Percentiles rank a stretch among this genome's conserved stretches.
Evolutionary conservation across 2,797 vertebrate species (phyloP).

Genomic region (Sus cebifrons): DNA sequence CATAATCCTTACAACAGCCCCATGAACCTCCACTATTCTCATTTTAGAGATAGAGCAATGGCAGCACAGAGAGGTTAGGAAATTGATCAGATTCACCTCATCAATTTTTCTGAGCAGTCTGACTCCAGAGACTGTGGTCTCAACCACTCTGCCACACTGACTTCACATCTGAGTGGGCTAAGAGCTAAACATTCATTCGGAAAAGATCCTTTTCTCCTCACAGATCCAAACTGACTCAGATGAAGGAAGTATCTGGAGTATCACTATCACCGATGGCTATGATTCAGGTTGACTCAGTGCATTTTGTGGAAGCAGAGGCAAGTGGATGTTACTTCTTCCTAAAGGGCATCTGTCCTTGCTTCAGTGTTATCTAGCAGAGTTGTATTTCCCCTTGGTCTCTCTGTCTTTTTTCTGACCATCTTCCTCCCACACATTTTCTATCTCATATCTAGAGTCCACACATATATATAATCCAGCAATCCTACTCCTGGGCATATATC

Average conservation of each 20-base stretch:
- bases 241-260: neutral
- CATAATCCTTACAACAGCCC: neutral
- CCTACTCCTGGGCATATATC: no score
- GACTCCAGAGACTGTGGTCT: neutral
- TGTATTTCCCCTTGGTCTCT: neutral
- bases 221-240: neutral
- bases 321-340: neutral
- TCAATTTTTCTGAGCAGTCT: neutral
- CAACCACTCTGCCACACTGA: neutral
- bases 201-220: neutral
- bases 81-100: neutral
- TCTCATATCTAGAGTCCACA: neutral
- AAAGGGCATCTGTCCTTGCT: neutral
- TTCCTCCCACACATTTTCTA: neutral
- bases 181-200: slow-evolving; percentile 41
- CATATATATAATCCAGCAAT: no score
- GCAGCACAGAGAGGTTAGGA: neutral
- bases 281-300: neutral
- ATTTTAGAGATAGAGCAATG: slow-evolving; percentile 28
- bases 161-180: neutral
- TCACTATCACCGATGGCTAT: neutral
- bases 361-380: neutral
- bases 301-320: neutral
- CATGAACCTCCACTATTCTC: neutral
- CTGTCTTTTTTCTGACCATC: neutral